These are phyloP conservation scores for Colletes collaris DNA, from an alignment of 2,888 invertebrate genomes.

Conservation along the genomic window DNA sequence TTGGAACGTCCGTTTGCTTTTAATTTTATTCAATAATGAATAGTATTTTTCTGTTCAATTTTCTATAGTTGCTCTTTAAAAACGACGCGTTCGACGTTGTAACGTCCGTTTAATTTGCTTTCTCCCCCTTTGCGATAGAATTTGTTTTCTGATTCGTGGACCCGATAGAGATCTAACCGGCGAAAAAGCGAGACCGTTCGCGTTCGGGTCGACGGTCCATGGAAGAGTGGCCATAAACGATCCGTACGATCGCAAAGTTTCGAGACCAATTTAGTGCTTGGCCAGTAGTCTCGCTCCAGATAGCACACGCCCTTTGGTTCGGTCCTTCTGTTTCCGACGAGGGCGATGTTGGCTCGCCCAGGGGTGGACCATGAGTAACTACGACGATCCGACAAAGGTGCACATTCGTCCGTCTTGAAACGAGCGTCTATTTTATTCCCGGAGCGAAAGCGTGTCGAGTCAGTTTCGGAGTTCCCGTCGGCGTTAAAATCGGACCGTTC, in stretches of 20 bases:
- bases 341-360: neutral
- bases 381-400: constrained; percentile 56
- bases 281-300: constrained; percentile 61
- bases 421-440: constrained; percentile 51
- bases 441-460: constrained; percentile 49
- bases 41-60: too few species aligned
- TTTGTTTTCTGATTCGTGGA: constrained; percentile 26
- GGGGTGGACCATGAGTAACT: constrained; percentile 16
- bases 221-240: constrained; percentile 50
- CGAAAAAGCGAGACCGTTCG: constrained; percentile 22
- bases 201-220: constrained; percentile 18
- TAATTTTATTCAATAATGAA: too few species aligned
- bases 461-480: constrained; percentile 31
- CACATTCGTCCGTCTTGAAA: constrained; percentile 64
- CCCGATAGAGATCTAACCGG: neutral
- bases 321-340: constrained; percentile 13
- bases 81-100: too few species aligned
- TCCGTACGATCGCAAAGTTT: constrained; percentile 51
- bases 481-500: too few species aligned
- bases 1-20: too few species aligned
- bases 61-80: too few species aligned
- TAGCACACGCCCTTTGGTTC: constrained; percentile 46
- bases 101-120: too few species aligned
- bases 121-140: neutral
- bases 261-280: constrained; percentile 68